Base-by-base conservation (phyloP, 1,140 invertebrate species). In the Laodelphax striatellus region DNA sequence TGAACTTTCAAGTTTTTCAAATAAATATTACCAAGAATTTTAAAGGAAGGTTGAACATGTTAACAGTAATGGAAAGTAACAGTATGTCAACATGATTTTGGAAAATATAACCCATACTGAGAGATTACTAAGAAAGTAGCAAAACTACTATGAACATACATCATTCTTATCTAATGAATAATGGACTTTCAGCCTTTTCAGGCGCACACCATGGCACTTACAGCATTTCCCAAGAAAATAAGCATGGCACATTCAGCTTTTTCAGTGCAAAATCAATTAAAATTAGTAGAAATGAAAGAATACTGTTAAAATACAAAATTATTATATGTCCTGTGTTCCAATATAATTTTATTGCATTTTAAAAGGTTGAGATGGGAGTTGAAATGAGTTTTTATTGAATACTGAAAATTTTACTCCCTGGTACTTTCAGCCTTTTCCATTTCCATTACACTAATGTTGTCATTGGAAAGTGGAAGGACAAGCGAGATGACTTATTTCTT, bases 371-470 rank as follows among this genome's bases (percentile, higher is more conserved):
- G 24, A 14, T 55, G 24, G 34, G 16, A 22, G 17, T 55, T 55
- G 24, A 22, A 14, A 55, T 55, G 16, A 24, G 53, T 55, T 55
- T 55, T 55, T 55, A 22, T 16, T 55, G 2, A 28, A 55, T 55
- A 22, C 53, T 55, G 24, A 55, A 55, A 55, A 55, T 55, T 55
- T 55, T 55, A 34, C 53, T 55, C 16, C 17, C 16, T 55, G 24
- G 53, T 11, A 55, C 53, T 55, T 55, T 55, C 53, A 55, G 53
- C 24, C 17, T 55, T 55, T 28, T 55, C 53, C 52, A 17, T 54
- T 54, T 54, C 52, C 24, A 55, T 19, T 55, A 55, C 53, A 55
- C 22, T 52, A 10, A 1, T 52, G 19, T 24, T 38, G 34, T 38
- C 10, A 11, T 50, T 50, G 46, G 46, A 50, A 50, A 50, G 46